A percentile compares a stretch with the other conserved stretches of the same genome.
These are phyloP conservation scores for Cynopterus sphinx DNA, from an alignment of 2,797 vertebrate species.

Conservation along the genomic window DNA sequence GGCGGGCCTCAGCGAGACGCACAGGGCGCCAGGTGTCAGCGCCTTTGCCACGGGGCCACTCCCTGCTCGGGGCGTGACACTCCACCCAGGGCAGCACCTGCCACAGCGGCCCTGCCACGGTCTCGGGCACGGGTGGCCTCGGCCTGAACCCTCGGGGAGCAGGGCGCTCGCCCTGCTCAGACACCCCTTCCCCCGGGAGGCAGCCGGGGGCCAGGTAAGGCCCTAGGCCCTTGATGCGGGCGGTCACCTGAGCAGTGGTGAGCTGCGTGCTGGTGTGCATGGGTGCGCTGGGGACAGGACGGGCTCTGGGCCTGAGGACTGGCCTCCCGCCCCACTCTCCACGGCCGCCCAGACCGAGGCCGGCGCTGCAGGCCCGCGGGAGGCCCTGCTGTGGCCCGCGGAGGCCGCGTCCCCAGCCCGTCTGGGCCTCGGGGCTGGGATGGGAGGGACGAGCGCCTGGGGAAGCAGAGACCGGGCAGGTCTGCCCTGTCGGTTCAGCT, in stretches of 20 bases:
- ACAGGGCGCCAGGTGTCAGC: background rate
- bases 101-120: rapidly evolving
- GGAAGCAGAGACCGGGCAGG: background rate
- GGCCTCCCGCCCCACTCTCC: background rate
- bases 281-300: rapidly evolving
- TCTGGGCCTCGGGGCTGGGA: too few relatives aligned
- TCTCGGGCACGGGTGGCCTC: background rate
- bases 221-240: too few relatives aligned
- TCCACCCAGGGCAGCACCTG: background rate
- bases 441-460: rapidly evolving
- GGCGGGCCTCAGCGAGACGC: rapidly evolving
- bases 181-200: background rate
- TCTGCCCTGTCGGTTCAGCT: background rate
- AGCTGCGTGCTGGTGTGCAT: too few relatives aligned
- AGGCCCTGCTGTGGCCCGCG: rapidly evolving
- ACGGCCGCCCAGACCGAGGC: background rate
- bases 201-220: background rate
- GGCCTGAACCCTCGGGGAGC: rapidly evolving
- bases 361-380: background rate
- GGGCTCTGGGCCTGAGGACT: background rate
- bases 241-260: background rate
- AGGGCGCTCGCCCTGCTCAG: background rate
- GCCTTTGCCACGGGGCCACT: rapidly evolving
- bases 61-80: rapidly evolving
- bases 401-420: background rate